These are phyloP conservation scores for Campoletis raptor DNA, from an alignment of 2,888 invertebrate genomes.

Conservation along the genomic window DNA sequence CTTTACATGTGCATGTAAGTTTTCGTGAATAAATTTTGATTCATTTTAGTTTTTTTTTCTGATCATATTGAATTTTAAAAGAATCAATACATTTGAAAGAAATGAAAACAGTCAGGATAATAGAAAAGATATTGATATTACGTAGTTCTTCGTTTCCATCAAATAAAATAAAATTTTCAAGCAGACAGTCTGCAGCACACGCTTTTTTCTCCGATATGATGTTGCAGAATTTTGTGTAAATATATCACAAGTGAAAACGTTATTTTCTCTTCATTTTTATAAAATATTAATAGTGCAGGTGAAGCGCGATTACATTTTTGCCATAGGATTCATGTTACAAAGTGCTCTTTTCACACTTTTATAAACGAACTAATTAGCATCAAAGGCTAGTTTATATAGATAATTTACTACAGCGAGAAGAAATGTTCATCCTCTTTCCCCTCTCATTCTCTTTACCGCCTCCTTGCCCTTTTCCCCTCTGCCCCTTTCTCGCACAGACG, in stretches of 20 bases:
- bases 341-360: slow-evolving; percentile 6
- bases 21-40: no score
- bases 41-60: no score
- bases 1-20: background rate
- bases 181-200: background rate
- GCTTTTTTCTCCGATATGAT: background rate
- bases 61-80: background rate
- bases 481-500: slow-evolving; percentile 22
- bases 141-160: background rate
- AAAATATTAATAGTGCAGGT: background rate
- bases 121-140: background rate
- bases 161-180: background rate
- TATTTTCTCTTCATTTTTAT: background rate
- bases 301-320: slow-evolving; percentile 6
- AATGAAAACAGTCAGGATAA: no score
- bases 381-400: background rate
- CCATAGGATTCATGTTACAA: background rate
- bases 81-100: background rate
- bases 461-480: background rate
- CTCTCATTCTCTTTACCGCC: background rate
- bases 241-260: background rate
- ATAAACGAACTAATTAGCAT: slow-evolving; percentile 23
- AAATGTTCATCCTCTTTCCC: background rate
- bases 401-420: background rate
- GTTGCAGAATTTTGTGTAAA: background rate